Conservation (phyloP, 2,797 vertebrate species). For the Thalassophryne amazonica region DNA sequence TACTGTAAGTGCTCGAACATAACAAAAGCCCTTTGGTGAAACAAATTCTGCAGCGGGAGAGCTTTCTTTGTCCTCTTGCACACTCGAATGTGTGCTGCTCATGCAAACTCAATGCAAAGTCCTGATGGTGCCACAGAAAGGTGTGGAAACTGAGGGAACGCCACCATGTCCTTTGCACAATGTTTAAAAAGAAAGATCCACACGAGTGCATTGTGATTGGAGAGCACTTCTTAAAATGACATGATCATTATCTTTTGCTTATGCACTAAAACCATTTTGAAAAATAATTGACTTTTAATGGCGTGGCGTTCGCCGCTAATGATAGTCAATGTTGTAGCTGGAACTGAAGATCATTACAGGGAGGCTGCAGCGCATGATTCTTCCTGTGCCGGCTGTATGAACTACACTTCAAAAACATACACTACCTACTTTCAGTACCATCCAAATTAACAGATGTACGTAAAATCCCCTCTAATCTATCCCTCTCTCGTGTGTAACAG, state of each 20-base stretch:
- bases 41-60: constrained; percentile 64
- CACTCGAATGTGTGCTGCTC: constrained; percentile 50
- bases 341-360: constrained; percentile 52
- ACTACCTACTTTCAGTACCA: constrained; percentile 40
- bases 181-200: constrained; percentile 7
- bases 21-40: constrained; percentile 72
- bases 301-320: constrained; percentile 31
- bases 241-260: constrained; percentile 42
- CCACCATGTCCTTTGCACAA: constrained; percentile 37
- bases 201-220: constrained; percentile 11
- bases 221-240: constrained; percentile 9
- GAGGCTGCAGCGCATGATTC: constrained; percentile 23
- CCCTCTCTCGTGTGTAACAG: constrained; percentile 21
- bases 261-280: constrained; percentile 22
- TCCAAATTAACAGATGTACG: constrained; percentile 65
- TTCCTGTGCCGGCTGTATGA: constrained; percentile 43
- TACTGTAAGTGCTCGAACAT: constrained; percentile 10
- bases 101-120: constrained; percentile 51
- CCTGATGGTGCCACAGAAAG: constrained; percentile 55
- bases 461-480: constrained; percentile 64
- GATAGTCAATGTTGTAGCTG: constrained; percentile 19
- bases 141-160: constrained; percentile 51
- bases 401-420: constrained; percentile 49
- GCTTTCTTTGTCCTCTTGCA: constrained; percentile 62
- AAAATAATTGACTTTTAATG: constrained; percentile 53